These are phyloP conservation scores for Trichoplax adhaerens DNA, from an alignment of 37 sponge, comb jelly and placozoan genomes.

Conservation along the genomic window DNA sequence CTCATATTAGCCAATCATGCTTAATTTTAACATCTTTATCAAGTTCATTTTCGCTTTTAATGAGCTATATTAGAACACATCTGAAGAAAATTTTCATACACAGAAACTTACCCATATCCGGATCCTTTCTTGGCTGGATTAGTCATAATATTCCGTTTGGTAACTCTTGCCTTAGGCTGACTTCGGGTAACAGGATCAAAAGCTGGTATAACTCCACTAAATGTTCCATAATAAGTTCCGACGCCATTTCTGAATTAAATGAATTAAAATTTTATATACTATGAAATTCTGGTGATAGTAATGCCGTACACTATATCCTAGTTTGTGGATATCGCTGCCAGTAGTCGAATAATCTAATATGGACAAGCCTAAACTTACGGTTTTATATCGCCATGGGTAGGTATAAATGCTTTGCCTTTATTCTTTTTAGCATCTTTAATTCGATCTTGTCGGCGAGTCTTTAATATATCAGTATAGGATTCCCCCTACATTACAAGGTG, in stretches of 20 bases:
- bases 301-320: no score
- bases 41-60: no score
- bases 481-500: conserved; percentile 43
- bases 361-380: conserved; percentile 31
- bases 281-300: no score
- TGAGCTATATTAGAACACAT: no score
- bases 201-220: conserved; percentile 28
- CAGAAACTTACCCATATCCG: conserved; percentile 61
- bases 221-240: conserved; percentile 70
- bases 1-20: no score
- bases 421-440: conserved; percentile 56
- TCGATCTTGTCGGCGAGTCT: conserved; percentile 32
- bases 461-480: conserved; percentile 65
- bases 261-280: background rate
- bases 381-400: conserved; percentile 39
- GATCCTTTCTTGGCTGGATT: conserved; percentile 85
- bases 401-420: conserved; percentile 40
- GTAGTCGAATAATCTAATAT: background rate
- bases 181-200: conserved; percentile 49
- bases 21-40: no score
- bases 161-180: background rate
- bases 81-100: no score
- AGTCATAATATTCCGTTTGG: conserved; percentile 59
- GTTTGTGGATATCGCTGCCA: no score
- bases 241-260: conserved; percentile 28